phyloP scores from a whole-genome alignment of 2,113 vertebrate genomes.

The Pelodiscus sinensis region DNA sequence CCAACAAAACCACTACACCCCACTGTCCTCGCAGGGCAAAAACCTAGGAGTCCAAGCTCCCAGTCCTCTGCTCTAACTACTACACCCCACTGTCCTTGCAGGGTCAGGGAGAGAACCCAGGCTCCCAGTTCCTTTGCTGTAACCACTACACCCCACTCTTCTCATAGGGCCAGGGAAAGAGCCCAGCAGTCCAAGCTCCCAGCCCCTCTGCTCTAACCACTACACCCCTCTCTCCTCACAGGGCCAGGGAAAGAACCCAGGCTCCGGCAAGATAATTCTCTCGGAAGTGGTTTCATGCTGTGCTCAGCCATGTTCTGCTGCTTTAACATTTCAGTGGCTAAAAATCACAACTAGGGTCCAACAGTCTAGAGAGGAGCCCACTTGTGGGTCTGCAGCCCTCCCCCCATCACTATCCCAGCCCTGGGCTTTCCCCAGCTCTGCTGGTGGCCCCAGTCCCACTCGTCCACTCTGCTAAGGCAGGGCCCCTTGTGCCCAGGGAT shows the following conservation, averaged over 20 bases:
- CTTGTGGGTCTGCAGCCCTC: background rate
- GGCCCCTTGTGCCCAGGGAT: background rate
- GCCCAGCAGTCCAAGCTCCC: no score
- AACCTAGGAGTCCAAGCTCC: no score
- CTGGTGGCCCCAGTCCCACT: no score
- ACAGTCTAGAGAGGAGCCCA: background rate
- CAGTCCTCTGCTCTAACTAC: background rate
- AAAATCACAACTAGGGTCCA: background rate
- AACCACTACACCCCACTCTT: no score
- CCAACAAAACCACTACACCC: no score
- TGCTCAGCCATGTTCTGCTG: background rate
- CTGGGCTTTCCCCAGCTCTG: background rate
- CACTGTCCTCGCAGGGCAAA: no score
- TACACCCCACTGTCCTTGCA: background rate
- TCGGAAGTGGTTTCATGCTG: background rate
- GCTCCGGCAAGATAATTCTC: background rate
- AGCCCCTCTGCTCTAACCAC: no score
- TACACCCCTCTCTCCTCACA: no score
- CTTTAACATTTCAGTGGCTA: background rate
- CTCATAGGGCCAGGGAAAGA: no score
- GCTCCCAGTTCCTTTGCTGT: no score
- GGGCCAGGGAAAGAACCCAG: background rate
- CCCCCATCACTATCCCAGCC: background rate
- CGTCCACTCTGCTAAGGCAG: background rate
- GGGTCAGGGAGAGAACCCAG: background rate